Percentiles rank a stretch among this genome's conserved stretches.
phyloP scores from a whole-genome alignment of 2,113 vertebrate species.

The Lutjanus erythropterus region DNA sequence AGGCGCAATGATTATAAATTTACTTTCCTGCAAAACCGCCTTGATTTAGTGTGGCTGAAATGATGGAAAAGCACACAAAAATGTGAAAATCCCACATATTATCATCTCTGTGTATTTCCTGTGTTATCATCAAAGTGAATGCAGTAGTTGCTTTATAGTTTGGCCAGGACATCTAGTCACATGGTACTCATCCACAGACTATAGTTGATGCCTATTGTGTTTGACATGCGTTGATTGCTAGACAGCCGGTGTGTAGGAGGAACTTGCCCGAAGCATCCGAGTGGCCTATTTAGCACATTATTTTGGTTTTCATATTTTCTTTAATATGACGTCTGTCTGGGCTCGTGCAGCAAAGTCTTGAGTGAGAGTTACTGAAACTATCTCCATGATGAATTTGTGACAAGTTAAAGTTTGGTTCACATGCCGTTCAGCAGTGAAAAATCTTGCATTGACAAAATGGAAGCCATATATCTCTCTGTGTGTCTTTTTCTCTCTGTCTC shows the following conservation, averaged over 20 bases:
- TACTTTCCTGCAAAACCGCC: background rate
- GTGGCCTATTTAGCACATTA: conserved; percentile 51
- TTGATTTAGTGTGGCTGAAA: background rate
- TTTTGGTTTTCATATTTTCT: conserved; percentile 41
- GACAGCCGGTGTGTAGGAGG: conserved; percentile 43
- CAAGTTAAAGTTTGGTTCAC: conserved; percentile 33
- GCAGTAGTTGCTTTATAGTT: conserved; percentile 16
- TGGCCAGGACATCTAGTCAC: conserved; percentile 41
- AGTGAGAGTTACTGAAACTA: conserved; percentile 13
- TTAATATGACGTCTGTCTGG: conserved; percentile 13
- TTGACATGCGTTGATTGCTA: conserved; percentile 76
- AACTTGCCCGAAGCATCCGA: conserved; percentile 52
- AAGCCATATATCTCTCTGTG: conserved; percentile 43
- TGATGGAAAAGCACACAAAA: conserved; percentile 11
- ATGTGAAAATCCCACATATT: conserved; percentile 24
- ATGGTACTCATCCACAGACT: conserved; percentile 50
- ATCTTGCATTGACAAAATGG: conserved; percentile 48
- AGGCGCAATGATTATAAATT: background rate
- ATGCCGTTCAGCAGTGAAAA: conserved; percentile 36
- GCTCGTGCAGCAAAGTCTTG: background rate
- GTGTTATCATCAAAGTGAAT: conserved; percentile 34
- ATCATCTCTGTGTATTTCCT: conserved; percentile 40
- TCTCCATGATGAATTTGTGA: conserved; percentile 35
- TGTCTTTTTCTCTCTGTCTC: conserved; percentile 9
- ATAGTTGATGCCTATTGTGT: conserved; percentile 68